Conservation (phyloP, 2,113 vertebrate genomes). For the Solea solea region DNA sequence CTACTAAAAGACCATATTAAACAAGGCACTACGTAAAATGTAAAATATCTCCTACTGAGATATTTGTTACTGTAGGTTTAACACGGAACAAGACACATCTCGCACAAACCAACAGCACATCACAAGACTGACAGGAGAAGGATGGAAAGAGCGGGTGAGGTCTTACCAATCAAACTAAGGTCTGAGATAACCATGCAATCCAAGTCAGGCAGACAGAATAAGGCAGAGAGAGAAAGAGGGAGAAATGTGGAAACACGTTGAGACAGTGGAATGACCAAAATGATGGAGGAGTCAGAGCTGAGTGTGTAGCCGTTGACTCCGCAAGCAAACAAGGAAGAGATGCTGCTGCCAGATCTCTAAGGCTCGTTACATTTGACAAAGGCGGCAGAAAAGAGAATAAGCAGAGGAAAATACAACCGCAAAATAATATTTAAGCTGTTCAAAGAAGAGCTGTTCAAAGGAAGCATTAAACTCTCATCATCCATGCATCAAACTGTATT, state of each 20-base stretch:
- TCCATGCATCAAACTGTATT: slow-evolving; percentile 51
- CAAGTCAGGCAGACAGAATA: slow-evolving; percentile 80
- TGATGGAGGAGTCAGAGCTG: slow-evolving; percentile 61
- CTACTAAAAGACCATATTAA: slow-evolving; percentile 11
- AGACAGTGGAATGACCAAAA: slow-evolving; percentile 73
- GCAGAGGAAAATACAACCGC: slow-evolving; percentile 31
- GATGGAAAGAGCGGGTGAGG: slow-evolving; percentile 80
- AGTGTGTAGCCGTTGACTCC: slow-evolving; percentile 54
- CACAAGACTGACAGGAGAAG: slow-evolving; percentile 63
- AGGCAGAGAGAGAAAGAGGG: slow-evolving; percentile 47
- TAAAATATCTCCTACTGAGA: slow-evolving; percentile 45
- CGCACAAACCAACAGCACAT: slow-evolving; percentile 46
- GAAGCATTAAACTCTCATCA: slow-evolving; percentile 27
- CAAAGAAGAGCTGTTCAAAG: slow-evolving; percentile 52
- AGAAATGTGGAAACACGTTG: slow-evolving; percentile 75
- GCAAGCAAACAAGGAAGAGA: slow-evolving; percentile 52
- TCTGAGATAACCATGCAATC: slow-evolving; percentile 98
- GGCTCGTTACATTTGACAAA: slow-evolving; percentile 29
- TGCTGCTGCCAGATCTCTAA: slow-evolving; percentile 26
- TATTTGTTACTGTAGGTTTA: slow-evolving; percentile 23
- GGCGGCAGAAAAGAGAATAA: slow-evolving; percentile 24
- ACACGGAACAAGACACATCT: slow-evolving; percentile 28
- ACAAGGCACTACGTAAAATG: slow-evolving; percentile 21
- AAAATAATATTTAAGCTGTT: slow-evolving; percentile 43
- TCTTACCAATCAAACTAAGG: slow-evolving; percentile 99